Conservation (phyloP, 2,888 invertebrate species). For the Limnephilus marmoratus region DNA sequence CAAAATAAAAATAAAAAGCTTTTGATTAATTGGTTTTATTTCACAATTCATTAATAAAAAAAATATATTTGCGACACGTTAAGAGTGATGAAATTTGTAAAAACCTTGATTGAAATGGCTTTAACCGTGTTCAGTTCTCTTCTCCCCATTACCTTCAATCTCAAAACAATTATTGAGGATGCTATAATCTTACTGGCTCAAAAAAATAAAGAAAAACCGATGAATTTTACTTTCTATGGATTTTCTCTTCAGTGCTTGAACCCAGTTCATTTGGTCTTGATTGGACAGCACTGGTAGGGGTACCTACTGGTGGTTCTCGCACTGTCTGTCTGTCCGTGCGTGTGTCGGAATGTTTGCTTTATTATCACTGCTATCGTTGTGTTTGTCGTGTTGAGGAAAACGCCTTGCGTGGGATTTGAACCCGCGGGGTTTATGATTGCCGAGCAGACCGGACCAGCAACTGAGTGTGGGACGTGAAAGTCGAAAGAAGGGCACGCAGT, state of each 20-base stretch:
- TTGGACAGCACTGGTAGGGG: neutral
- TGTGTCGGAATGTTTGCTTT: neutral
- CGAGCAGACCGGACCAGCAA: neutral
- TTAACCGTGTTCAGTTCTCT: no score
- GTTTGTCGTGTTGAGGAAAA: neutral
- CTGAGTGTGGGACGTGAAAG: neutral
- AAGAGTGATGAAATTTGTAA: no score
- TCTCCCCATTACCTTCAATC: no score
- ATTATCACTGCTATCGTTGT: neutral
- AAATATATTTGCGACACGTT: no score
- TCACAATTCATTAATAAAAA: no score
- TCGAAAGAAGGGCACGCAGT: neutral
- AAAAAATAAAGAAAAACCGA: no score
- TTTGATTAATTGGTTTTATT: no score
- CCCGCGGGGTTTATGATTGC: neutral
- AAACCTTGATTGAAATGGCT: no score
- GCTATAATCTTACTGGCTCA: no score
- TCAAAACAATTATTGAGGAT: no score
- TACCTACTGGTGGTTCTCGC: neutral
- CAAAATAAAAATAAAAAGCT: no score
- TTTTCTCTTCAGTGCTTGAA: neutral
- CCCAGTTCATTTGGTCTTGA: neutral
- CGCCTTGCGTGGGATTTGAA: slow-evolving; percentile 6
- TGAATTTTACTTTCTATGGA: neutral
- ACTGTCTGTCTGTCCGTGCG: neutral